phyloP scores from a whole-genome alignment of 2,113 vertebrate species.

The Notiomystis cincta region DNA sequence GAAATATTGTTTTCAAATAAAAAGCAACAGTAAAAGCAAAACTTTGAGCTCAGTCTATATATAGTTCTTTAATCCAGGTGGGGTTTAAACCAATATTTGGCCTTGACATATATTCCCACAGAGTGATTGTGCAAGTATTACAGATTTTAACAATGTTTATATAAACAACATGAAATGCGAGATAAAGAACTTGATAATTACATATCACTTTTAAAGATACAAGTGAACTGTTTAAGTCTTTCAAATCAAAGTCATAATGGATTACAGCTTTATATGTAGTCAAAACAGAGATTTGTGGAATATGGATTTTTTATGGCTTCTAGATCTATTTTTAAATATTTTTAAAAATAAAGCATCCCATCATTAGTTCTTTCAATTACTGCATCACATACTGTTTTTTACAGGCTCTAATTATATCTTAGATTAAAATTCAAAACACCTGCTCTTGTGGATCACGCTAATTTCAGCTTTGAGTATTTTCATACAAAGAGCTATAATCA shows the following conservation, averaged over 20 bases:
- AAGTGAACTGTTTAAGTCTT: constrained; percentile 61
- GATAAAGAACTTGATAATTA: constrained; percentile 66
- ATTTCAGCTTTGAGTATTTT: constrained; percentile 70
- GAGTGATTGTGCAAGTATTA: constrained; percentile 21
- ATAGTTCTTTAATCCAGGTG: constrained; percentile 38
- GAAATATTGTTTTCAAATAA: not conserved
- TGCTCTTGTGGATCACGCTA: constrained; percentile 68
- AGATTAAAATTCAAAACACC: constrained; percentile 74
- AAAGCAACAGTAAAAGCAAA: not conserved
- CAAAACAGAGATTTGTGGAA: constrained; percentile 67
- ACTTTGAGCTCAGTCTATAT: not conserved
- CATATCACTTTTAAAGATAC: constrained; percentile 38
- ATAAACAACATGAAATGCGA: constrained; percentile 57
- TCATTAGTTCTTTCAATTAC: constrained; percentile 73
- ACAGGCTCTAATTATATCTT: constrained; percentile 70
- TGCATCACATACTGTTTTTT: constrained; percentile 38
- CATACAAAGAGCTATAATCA: constrained; percentile 71
- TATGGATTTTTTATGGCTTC: not conserved
- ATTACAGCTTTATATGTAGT: constrained; percentile 57
- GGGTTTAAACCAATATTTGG: constrained; percentile 35
- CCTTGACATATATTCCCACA: not conserved
- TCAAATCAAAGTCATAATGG: constrained; percentile 63
- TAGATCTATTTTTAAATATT: constrained; percentile 56
- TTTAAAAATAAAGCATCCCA: constrained; percentile 53
- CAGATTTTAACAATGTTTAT: constrained; percentile 59